Evolutionary conservation across 2,113 vertebrate species (phyloP).

Genomic region (Scomber japonicus): DNA sequence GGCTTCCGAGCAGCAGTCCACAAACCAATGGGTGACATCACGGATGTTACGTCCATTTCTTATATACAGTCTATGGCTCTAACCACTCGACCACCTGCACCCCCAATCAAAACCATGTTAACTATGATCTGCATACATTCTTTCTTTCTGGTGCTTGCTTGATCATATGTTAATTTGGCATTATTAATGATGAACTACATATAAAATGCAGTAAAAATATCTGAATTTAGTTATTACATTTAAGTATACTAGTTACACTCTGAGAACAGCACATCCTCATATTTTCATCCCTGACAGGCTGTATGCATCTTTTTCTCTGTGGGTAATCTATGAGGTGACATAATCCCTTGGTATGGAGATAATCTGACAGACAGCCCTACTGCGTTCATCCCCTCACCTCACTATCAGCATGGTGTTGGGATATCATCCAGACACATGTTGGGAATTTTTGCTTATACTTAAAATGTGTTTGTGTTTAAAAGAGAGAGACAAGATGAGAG

Average conservation of each 20-base stretch:
- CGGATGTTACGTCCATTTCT: too few relatives aligned
- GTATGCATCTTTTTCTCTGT: slow-evolving; percentile 55
- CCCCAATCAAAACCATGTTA: too few relatives aligned
- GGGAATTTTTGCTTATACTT: slow-evolving; percentile 41
- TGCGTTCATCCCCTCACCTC: slow-evolving; percentile 65
- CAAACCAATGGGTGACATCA: too few relatives aligned
- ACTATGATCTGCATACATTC: too few relatives aligned
- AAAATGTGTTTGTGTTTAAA: slow-evolving; percentile 7
- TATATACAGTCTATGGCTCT: too few relatives aligned
- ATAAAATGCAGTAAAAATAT: background rate
- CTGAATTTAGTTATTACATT: background rate
- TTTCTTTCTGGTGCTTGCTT: background rate
- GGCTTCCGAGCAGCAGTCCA: too few relatives aligned
- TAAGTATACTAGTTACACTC: background rate
- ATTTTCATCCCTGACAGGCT: slow-evolving; percentile 58
- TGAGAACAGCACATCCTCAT: slow-evolving; percentile 37
- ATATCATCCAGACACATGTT: slow-evolving; percentile 39
- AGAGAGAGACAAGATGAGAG: background rate
- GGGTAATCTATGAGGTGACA: slow-evolving; percentile 76
- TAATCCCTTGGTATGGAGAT: slow-evolving; percentile 77
- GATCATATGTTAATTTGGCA: background rate
- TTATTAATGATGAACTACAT: background rate
- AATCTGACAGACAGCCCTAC: slow-evolving; percentile 78
- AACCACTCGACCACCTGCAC: too few relatives aligned
- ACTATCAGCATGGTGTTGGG: slow-evolving; percentile 35